Evolutionary conservation across 2,888 invertebrate genomes (phyloP).

Genomic region (Spilarctia lutea): DNA sequence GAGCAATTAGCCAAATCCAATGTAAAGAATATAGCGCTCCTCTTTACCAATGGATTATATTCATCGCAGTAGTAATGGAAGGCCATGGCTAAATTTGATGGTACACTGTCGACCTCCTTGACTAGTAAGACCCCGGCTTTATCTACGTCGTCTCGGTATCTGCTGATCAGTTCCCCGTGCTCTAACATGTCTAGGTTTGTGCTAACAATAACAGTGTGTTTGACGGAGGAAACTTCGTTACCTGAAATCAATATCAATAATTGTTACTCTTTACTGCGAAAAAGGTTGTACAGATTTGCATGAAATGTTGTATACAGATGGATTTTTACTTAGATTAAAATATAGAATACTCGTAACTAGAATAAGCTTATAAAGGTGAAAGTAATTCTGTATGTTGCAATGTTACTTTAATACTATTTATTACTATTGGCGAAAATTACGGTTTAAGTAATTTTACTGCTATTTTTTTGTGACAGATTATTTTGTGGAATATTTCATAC

Average conservation of each 20-base stretch:
- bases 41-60: slow-evolving; percentile 76
- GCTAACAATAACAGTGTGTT: slow-evolving; percentile 66
- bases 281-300: no score
- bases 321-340: no score
- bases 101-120: slow-evolving; percentile 70
- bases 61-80: slow-evolving; percentile 85
- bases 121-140: slow-evolving; percentile 77
- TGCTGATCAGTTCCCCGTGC: slow-evolving; percentile 70
- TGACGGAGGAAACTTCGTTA: slow-evolving; percentile 62
- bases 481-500: no score
- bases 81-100: slow-evolving; percentile 78
- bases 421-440: no score
- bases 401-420: no score
- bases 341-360: no score
- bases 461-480: no score
- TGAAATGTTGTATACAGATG: no score
- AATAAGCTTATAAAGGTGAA: no score
- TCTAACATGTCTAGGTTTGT: slow-evolving; percentile 63
- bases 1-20: slow-evolving; percentile 72
- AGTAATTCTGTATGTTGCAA: no score
- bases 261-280: no score
- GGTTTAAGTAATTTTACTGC: no score
- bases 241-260: slow-evolving; percentile 61
- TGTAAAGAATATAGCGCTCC: slow-evolving; percentile 81
- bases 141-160: slow-evolving; percentile 65